phyloP scores from a whole-genome alignment of 2,113 vertebrate species.

The Mohoua ochrocephala region DNA sequence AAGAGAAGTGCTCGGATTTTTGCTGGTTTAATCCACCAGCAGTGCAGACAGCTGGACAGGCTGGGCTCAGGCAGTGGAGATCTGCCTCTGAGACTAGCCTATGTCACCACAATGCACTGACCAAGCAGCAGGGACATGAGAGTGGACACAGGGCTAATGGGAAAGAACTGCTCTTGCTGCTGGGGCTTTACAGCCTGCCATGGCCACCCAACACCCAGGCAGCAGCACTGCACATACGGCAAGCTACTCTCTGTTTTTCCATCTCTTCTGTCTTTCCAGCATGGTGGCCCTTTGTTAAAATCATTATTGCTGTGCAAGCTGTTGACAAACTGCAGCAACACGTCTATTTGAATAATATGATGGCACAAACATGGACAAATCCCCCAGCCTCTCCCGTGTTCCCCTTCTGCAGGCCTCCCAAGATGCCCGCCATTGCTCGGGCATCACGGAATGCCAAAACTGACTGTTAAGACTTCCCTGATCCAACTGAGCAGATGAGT shows the following conservation, averaged over 20 bases:
- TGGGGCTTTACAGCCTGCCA: neutral
- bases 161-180: neutral
- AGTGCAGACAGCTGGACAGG: neutral
- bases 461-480: neutral
- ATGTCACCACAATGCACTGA: neutral
- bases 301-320: neutral
- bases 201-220: neutral
- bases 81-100: neutral
- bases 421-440: accelerated
- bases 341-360: neutral
- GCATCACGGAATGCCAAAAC: neutral
- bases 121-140: neutral
- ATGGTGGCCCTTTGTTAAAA: neutral
- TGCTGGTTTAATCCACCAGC: neutral
- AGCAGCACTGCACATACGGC: neutral
- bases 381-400: neutral
- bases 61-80: neutral
- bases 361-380: neutral
- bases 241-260: neutral
- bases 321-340: neutral
- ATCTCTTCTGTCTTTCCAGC: neutral
- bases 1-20: neutral
- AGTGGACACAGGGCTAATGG: neutral
- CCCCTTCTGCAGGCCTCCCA: neutral
- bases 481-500: neutral